These are phyloP conservation scores for Pachymerium ferrugineum DNA, from an alignment of 2,888 invertebrate species.

Conservation along the genomic window DNA sequence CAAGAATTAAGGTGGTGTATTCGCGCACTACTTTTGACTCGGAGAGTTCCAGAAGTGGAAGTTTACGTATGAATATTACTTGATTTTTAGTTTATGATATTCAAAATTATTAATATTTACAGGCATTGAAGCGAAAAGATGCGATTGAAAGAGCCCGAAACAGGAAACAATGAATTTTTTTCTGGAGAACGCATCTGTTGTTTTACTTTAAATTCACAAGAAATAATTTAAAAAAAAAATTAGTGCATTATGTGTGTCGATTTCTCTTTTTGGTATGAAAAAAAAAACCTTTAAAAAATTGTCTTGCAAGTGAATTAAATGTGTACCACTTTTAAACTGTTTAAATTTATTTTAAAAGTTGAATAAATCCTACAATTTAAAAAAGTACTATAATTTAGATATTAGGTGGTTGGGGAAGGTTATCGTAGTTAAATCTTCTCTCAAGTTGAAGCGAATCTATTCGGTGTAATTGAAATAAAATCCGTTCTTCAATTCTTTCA, in stretches of 20 bases:
- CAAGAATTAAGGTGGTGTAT: slow-evolving; percentile 30
- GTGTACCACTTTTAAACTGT: background rate
- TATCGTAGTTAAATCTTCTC: background rate
- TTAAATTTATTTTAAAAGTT: background rate
- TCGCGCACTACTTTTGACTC: slow-evolving; percentile 27
- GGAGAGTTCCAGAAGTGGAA: slow-evolving; percentile 13
- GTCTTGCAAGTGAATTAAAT: slow-evolving; percentile 8
- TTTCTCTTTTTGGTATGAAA: background rate
- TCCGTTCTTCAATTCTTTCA: slow-evolving; percentile 72
- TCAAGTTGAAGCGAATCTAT: slow-evolving; percentile 42
- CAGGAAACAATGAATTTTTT: background rate
- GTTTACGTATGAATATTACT: background rate
- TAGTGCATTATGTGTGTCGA: background rate
- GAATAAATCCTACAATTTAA: background rate
- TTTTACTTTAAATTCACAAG: background rate
- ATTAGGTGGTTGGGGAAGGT: background rate
- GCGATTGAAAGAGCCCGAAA: slow-evolving; percentile 23
- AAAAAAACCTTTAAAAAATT: background rate
- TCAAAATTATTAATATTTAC: background rate
- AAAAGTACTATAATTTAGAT: background rate
- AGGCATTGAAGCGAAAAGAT: slow-evolving; percentile 22
- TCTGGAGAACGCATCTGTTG: background rate
- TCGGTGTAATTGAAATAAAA: slow-evolving; percentile 64
- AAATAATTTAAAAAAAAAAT: slow-evolving; percentile 2
- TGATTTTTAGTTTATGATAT: background rate